Conservation (phyloP, 2,113 vertebrate genomes). For the Apus apus region DNA sequence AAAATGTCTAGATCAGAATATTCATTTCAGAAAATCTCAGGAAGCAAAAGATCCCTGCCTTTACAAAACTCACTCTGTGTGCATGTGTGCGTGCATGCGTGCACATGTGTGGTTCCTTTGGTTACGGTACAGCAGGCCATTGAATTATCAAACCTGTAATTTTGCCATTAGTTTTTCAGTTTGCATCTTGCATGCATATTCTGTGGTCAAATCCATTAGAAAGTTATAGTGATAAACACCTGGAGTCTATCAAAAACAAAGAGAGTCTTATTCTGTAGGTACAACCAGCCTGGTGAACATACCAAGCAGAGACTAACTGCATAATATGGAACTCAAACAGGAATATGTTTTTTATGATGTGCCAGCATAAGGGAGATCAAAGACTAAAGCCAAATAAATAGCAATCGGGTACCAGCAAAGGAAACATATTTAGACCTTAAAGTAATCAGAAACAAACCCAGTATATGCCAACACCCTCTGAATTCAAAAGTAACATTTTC, state of each 20-base stretch:
- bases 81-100: not conserved
- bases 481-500: slow-evolving; percentile 68
- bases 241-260: slow-evolving; percentile 88
- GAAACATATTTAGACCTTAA: slow-evolving; percentile 79
- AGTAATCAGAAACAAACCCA: slow-evolving; percentile 85
- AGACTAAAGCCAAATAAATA: slow-evolving; percentile 84
- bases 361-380: slow-evolving; percentile 84
- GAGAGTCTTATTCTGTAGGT: slow-evolving; percentile 78
- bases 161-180: slow-evolving; percentile 71
- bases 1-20: not conserved
- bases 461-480: slow-evolving; percentile 68
- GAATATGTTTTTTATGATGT: slow-evolving; percentile 87
- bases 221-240: slow-evolving; percentile 84
- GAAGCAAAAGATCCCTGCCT: not conserved
- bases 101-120: slow-evolving; percentile 29
- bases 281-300: slow-evolving; percentile 68
- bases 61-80: not conserved
- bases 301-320: slow-evolving; percentile 79
- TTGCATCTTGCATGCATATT: slow-evolving; percentile 69
- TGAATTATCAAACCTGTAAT: slow-evolving; percentile 72
- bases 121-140: slow-evolving; percentile 42
- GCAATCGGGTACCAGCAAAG: slow-evolving; percentile 81
- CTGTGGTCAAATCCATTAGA: slow-evolving; percentile 80
- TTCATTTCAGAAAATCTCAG: not conserved
- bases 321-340: slow-evolving; percentile 80